These are phyloP conservation scores for Gyrodactylus bullatarudis DNA, from an alignment of 1,140 invertebrate genomes.

Conservation along the genomic window DNA sequence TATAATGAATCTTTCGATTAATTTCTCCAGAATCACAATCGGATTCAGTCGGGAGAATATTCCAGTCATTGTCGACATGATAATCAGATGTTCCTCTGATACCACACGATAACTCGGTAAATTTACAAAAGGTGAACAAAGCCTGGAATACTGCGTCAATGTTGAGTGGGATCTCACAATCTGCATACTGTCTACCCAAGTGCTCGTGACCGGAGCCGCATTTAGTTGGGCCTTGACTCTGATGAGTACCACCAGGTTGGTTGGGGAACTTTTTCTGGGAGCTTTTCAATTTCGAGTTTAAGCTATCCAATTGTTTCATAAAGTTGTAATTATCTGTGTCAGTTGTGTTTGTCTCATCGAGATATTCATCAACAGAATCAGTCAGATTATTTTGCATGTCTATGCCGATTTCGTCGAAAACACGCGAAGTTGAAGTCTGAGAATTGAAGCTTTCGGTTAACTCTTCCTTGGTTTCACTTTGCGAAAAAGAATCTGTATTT, in stretches of 20 bases:
- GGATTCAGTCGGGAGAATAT: neutral
- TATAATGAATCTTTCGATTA: neutral
- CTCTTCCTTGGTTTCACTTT: too few relatives aligned
- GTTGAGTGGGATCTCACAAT: neutral
- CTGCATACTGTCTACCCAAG: neutral
- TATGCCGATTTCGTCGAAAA: too few relatives aligned
- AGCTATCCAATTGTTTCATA: neutral
- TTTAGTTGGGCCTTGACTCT: neutral
- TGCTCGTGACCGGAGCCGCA: neutral
- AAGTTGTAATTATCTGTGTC: neutral
- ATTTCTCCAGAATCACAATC: neutral
- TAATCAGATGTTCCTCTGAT: neutral
- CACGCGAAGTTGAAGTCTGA: neutral
- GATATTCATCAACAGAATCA: neutral
- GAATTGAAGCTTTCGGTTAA: neutral
- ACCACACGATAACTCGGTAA: neutral
- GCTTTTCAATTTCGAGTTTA: neutral
- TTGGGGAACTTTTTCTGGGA: neutral
- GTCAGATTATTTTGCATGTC: neutral
- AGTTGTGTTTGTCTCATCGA: neutral
- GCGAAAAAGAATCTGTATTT: too few relatives aligned
- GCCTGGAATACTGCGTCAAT: neutral
- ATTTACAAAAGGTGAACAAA: neutral
- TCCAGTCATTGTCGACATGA: neutral
- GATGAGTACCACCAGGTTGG: neutral